Base-by-base conservation (phyloP, 2,113 vertebrate species). In the Ictalurus punctatus region DNA sequence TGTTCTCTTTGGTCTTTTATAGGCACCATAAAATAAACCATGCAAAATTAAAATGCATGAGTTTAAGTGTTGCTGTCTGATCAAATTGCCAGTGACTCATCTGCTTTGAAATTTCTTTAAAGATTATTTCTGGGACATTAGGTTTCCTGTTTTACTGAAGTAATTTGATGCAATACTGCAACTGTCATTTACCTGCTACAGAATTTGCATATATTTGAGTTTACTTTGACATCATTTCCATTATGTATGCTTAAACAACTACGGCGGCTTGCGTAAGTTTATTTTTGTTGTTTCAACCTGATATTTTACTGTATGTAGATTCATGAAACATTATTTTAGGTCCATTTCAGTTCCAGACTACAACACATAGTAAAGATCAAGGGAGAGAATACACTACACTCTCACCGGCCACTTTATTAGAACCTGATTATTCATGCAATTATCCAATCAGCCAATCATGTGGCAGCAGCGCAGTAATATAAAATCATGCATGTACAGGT, bases 21-120 rank as follows among this genome's bases (percentile, higher is more conserved):
- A 73, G 27, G 44, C 44, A 14, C 44, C 84, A 54, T 85, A 73
- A 85, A 85, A 56, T 69, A 85, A 84, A 73, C 5, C 25, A 14
- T n/a, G 48, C 25, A 14, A 16, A 54, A 54, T 79, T 6, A n/a
- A 79, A 79, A n/a, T 79, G 74, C 40, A 78, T 27, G 61, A 65
- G 40, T 61, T 63, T 40, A 65, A 16, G 37, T 16, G 54, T 19
- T 58, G 6, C 9, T 17, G 54, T 44, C 82, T 83, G 23, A 44
- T 84, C 59, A 44, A 27, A 84, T 48, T 52, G 73, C 73, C 40
- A 25, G 21, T 23, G 73, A 48, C 37, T 44, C 73, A 48, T 76
- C 13, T 14, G 44, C 74, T 71, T 54, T 30, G 14, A 52, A 69
- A 85, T 48, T 10, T 30, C 48, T 71, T 71, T 34, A 84, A 67